phyloP scores from a whole-genome alignment of 1,140 invertebrate species.

The Sycophila sp. region DNA sequence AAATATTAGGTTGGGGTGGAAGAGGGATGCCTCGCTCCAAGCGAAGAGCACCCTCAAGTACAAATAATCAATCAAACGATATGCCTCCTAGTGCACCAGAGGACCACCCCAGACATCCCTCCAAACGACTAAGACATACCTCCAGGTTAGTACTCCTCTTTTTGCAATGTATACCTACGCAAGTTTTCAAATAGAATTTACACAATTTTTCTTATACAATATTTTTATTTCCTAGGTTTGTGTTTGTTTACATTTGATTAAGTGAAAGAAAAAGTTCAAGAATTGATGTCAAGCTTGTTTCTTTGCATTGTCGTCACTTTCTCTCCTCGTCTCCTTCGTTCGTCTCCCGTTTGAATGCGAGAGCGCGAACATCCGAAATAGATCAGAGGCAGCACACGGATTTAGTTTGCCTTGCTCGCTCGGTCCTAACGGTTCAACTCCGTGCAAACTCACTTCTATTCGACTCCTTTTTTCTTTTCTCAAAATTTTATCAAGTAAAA shows the following conservation, averaged over 20 bases:
- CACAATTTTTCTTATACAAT: too few species aligned
- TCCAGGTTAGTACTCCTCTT: conserved; percentile 53
- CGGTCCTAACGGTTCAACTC: background rate
- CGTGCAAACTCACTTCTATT: background rate
- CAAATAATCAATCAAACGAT: conserved; percentile 57
- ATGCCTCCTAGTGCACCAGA: conserved; percentile 64
- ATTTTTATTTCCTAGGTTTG: too few species aligned
- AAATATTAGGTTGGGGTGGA: conserved; percentile 41
- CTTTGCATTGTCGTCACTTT: too few species aligned
- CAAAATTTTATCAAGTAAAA: background rate
- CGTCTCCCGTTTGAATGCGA: background rate
- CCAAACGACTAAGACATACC: conserved; percentile 61
- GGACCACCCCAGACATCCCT: conserved; percentile 60
- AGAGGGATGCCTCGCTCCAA: conserved; percentile 65
- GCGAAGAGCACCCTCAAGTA: conserved; percentile 64
- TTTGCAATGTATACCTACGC: too few species aligned
- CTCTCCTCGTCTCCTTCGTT: too few species aligned
- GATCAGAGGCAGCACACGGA: too few species aligned
- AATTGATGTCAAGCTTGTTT: too few species aligned
- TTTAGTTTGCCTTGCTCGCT: background rate
- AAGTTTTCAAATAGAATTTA: too few species aligned
- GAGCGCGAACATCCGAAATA: background rate
- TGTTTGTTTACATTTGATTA: background rate
- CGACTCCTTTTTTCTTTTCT: background rate
- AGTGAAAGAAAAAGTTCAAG: too few species aligned